Percentiles rank a stretch among this genome's conserved stretches.
phyloP scores from a whole-genome alignment of 1,140 invertebrate species.

The Drosophila santomea region DNA sequence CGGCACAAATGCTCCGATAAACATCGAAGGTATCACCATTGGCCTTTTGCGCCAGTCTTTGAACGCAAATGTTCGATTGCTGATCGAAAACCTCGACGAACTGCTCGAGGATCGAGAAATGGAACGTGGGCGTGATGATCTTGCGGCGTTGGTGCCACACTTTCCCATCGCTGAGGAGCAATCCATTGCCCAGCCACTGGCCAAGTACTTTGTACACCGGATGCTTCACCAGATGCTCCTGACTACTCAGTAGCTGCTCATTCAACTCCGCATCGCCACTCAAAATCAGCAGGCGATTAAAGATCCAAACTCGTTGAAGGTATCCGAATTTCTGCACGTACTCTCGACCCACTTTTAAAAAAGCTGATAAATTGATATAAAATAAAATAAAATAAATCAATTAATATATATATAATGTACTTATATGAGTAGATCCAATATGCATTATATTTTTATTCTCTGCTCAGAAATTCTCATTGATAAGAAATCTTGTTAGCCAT shows the following conservation, averaged over 20 bases:
- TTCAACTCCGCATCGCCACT: slow-evolving; percentile 82
- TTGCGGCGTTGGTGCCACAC: slow-evolving; percentile 69
- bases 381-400: background rate
- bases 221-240: slow-evolving; percentile 71
- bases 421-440: background rate
- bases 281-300: slow-evolving; percentile 77
- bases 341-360: slow-evolving; percentile 17
- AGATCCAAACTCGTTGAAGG: slow-evolving; percentile 87
- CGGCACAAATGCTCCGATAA: slow-evolving; percentile 52
- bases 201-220: slow-evolving; percentile 80
- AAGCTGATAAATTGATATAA: slow-evolving; percentile 22
- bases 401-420: no score
- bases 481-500: background rate
- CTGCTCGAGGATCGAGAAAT: slow-evolving; percentile 91
- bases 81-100: slow-evolving; percentile 91
- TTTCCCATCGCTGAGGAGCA: slow-evolving; percentile 86
- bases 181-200: slow-evolving; percentile 88
- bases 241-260: slow-evolving; percentile 62
- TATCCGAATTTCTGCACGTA: slow-evolving; percentile 51
- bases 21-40: slow-evolving; percentile 84
- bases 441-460: background rate
- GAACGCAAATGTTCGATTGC: slow-evolving; percentile 88
- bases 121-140: slow-evolving; percentile 91
- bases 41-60: slow-evolving; percentile 86
- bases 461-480: slow-evolving; percentile 1